Percentiles rank a stretch among this genome's conserved stretches.
These are phyloP conservation scores for Silurus lanzhouensis DNA, from an alignment of 2,797 vertebrate species.

Conservation along the genomic window DNA sequence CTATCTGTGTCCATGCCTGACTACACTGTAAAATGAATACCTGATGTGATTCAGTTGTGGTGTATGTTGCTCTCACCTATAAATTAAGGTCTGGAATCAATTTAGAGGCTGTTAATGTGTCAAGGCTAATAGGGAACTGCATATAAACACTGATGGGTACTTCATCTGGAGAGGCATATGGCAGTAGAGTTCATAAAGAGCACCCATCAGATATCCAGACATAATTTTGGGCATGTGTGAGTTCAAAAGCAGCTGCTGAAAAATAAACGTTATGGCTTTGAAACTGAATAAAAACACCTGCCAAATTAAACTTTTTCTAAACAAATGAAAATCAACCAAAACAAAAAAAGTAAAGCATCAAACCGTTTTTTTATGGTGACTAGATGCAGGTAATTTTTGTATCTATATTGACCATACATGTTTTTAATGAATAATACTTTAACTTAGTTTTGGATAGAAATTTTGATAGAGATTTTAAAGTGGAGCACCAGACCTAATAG, in stretches of 20 bases:
- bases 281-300: constrained; percentile 56
- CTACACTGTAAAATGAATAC: constrained; percentile 34
- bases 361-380: neutral
- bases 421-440: neutral
- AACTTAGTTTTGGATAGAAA: neutral
- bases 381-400: neutral
- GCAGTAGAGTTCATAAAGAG: constrained; percentile 57
- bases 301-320: constrained; percentile 35
- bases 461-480: neutral
- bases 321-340: neutral
- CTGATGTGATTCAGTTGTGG: constrained; percentile 52
- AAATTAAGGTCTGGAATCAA: constrained; percentile 70
- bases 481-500: neutral
- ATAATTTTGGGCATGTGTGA: constrained; percentile 30
- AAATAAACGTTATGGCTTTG: constrained; percentile 52
- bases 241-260: constrained; percentile 52
- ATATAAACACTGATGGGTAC: constrained; percentile 65
- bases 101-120: constrained; percentile 69
- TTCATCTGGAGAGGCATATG: constrained; percentile 65
- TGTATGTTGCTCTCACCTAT: constrained; percentile 45
- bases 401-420: neutral
- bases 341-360: neutral
- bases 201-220: constrained; percentile 51
- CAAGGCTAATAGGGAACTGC: constrained; percentile 62
- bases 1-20: constrained; percentile 11